Evolutionary conservation across 2,797 vertebrate species (phyloP), one percentile per base, ranked within the genome.

Genomic region (Sphenopsis melanotis): DNA sequence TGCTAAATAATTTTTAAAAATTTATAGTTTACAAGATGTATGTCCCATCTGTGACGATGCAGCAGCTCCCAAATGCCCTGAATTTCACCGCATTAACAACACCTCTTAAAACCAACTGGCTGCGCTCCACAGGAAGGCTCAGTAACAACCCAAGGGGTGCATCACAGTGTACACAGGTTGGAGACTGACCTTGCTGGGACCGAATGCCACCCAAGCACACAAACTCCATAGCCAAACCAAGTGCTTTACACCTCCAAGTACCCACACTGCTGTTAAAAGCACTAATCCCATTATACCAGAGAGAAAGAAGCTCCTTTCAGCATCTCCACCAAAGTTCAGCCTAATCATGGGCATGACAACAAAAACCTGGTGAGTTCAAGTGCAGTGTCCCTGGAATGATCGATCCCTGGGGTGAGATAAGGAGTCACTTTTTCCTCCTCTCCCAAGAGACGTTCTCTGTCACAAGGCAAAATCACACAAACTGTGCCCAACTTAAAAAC

Each of bases 401-500:
- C 19, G n/a, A 90, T 94, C 90, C 92, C 79, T 22, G 85, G 50
- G 34, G 64, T 47, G 86, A 96, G 49, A 87, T 89, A n/a, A 89
- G 59, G 42, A 91, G 69, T 11, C 9, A 66, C 72, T 90, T 91
- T 26, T 95, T 91, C 69, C 76, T 69, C 19, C 64, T 76, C 66
- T 89, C 91, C 89, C 86, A 47, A 65, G 91, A 97, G 95, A 96
- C 16, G 0, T 79, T 96, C 89, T 83, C 89, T 65, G 85, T 94
- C 94, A 97, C 44, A 90, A 96, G 91, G 96, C 95, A 97, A 96
- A 95, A 98, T 96, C 87, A 95, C 91, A 83, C 53, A 55, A 97
- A 97, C 93, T 95, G 96, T 94, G 97, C 97, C 97, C 97, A 97
- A 97, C 95, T 97, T 97, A 94, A 98, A 96, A 96, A 97, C 88